phyloP scores from a whole-genome alignment of 2,113 vertebrate species.

The Antechinus stuartii region DNA sequence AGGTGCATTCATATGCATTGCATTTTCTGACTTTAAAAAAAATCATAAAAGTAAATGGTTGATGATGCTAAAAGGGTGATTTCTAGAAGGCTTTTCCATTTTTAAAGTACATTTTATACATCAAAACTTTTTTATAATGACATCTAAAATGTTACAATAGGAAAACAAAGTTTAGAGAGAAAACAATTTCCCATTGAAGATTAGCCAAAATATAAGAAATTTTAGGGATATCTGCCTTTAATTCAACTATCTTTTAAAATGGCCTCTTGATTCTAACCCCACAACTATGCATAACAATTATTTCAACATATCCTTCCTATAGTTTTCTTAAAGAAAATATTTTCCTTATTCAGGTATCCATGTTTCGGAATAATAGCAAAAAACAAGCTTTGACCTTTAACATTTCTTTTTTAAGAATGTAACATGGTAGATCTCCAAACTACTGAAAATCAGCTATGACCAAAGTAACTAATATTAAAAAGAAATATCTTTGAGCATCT shows the following conservation, averaged over 20 bases:
- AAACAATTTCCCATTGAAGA: constrained; percentile 30
- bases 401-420: constrained; percentile 6
- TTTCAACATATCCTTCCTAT: constrained; percentile 35
- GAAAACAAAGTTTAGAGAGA: neutral
- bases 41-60: constrained; percentile 53
- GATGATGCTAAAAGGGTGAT: constrained; percentile 48
- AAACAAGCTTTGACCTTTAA: neutral
- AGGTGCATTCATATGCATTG: constrained; percentile 57
- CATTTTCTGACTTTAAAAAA: constrained; percentile 63
- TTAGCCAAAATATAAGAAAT: constrained; percentile 47
- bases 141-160: constrained; percentile 47
- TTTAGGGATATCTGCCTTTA: constrained; percentile 2
- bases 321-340: constrained; percentile 33
- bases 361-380: constrained; percentile 29
- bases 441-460: neutral
- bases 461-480: constrained; percentile 17
- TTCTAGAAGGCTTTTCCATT: neutral
- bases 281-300: constrained; percentile 40
- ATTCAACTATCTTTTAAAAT: constrained; percentile 58
- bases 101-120: neutral
- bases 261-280: constrained; percentile 15
- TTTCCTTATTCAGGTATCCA: constrained; percentile 27
- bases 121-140: neutral
- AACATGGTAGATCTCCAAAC: constrained; percentile 6
- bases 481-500: constrained; percentile 18